Percentiles rank a stretch among this genome's conserved stretches.
Conservation (phyloP, 2,113 vertebrate genomes). For the Phrynocephalus versicolor region DNA sequence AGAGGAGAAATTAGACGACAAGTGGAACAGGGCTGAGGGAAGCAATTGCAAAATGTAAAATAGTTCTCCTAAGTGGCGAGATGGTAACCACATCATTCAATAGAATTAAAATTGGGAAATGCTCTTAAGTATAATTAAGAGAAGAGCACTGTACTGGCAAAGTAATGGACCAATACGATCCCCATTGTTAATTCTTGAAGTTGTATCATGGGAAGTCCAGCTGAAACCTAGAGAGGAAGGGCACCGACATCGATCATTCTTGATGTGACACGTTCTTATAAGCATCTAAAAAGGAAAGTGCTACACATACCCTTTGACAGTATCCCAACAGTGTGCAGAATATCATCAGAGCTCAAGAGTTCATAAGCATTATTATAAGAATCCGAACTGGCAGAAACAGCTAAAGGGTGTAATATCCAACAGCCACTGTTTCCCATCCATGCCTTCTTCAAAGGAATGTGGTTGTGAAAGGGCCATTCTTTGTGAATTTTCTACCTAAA, state of each 20-base stretch:
- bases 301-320: background rate
- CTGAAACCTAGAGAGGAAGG: slow-evolving; percentile 24
- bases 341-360: slow-evolving; percentile 39
- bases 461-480: slow-evolving; percentile 8
- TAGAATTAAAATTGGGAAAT: slow-evolving; percentile 1
- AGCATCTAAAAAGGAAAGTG: slow-evolving; percentile 2
- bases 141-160: background rate
- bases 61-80: background rate
- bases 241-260: slow-evolving; percentile 26
- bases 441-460: background rate
- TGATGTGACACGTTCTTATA: slow-evolving; percentile 6
- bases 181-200: slow-evolving; percentile 20
- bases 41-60: background rate
- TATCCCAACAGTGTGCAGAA: slow-evolving; percentile 10
- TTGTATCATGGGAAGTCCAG: slow-evolving; percentile 25
- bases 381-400: slow-evolving; percentile 39
- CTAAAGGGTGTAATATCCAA: background rate
- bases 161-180: slow-evolving; percentile 25
- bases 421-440: background rate
- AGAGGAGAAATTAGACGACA: slow-evolving; percentile 14
- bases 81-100: background rate
- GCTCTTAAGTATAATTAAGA: slow-evolving; percentile 12
- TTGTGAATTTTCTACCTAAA: background rate
- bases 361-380: slow-evolving; percentile 27
- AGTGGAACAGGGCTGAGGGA: background rate